Conservation (phyloP, 2,113 vertebrate species). For the Lontra canadensis region DNA sequence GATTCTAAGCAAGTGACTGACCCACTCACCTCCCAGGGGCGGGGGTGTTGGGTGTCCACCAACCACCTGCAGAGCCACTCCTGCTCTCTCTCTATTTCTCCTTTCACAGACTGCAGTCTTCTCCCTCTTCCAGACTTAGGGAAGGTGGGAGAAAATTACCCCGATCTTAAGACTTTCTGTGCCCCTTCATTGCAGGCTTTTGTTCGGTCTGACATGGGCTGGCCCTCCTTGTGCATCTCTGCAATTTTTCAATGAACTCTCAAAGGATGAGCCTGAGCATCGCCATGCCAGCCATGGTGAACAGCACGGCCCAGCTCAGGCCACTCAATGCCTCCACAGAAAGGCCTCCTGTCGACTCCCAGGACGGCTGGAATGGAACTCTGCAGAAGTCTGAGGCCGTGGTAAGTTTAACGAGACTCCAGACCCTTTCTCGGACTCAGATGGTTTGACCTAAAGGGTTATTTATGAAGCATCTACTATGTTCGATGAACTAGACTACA, state of each 20-base stretch:
- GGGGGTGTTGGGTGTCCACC: background rate
- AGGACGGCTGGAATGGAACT: slow-evolving; percentile 14
- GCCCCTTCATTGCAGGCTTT: slow-evolving; percentile 36
- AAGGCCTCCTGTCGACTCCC: background rate
- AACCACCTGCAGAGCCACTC: background rate
- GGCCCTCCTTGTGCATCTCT: slow-evolving; percentile 87
- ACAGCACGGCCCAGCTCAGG: slow-evolving; percentile 68
- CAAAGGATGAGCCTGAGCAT: slow-evolving; percentile 91
- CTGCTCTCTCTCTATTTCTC: background rate
- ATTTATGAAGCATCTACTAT: background rate
- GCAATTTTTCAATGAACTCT: slow-evolving; percentile 84
- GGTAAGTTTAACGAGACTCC: background rate
- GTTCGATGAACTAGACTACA: background rate
- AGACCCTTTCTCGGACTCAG: background rate
- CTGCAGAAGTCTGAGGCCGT: background rate
- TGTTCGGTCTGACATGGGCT: slow-evolving; percentile 86
- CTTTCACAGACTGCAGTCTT: background rate
- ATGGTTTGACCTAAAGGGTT: background rate
- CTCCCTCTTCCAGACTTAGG: background rate
- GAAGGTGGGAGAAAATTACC: background rate
- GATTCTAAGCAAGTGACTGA: background rate
- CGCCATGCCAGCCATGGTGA: slow-evolving; percentile 90
- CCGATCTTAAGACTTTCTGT: background rate
- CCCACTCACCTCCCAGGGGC: rapidly evolving
- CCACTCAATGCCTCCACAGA: slow-evolving; percentile 66